phyloP scores from a whole-genome alignment of 2,797 vertebrate genomes.

The Lagorchestes hirsutus region DNA sequence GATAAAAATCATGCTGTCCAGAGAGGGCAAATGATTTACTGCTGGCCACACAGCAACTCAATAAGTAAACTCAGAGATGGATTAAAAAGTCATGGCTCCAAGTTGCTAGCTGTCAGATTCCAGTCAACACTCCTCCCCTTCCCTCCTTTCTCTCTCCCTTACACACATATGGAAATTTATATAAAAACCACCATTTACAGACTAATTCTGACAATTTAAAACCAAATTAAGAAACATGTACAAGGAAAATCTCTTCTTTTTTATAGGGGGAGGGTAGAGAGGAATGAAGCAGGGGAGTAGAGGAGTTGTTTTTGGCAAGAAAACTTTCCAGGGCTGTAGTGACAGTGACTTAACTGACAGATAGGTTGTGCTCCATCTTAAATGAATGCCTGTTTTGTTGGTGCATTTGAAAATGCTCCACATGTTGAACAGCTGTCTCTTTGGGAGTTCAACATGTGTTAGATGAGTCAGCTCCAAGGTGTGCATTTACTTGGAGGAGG shows the following conservation, averaged over 20 bases:
- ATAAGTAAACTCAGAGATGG: constrained; percentile 32
- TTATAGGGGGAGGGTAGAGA: constrained; percentile 11
- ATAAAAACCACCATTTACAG: constrained; percentile 63
- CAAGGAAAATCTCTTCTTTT: constrained; percentile 16
- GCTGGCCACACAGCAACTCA: not conserved
- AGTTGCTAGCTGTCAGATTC: constrained; percentile 45
- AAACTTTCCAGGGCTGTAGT: constrained; percentile 14
- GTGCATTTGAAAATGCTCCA: constrained; percentile 50
- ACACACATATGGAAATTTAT: not conserved
- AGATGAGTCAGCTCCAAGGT: constrained; percentile 67
- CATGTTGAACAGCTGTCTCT: constrained; percentile 60
- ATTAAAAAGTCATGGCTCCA: constrained; percentile 23
- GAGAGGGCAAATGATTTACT: constrained; percentile 42
- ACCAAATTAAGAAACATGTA: constrained; percentile 71
- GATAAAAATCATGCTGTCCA: constrained; percentile 27
- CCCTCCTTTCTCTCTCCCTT: not conserved
- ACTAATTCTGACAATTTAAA: constrained; percentile 41
- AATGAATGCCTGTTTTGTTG: constrained; percentile 62
- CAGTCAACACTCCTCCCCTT: constrained; percentile 44
- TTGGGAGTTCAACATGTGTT: constrained; percentile 64
- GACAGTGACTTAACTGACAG: constrained; percentile 66
- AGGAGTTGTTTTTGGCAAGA: constrained; percentile 71
- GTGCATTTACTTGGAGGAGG: constrained; percentile 58
- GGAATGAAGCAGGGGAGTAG: not conserved
- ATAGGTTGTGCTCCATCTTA: constrained; percentile 55